Conservation (phyloP, 2,797 vertebrate species). For the Alcedo atthis region DNA sequence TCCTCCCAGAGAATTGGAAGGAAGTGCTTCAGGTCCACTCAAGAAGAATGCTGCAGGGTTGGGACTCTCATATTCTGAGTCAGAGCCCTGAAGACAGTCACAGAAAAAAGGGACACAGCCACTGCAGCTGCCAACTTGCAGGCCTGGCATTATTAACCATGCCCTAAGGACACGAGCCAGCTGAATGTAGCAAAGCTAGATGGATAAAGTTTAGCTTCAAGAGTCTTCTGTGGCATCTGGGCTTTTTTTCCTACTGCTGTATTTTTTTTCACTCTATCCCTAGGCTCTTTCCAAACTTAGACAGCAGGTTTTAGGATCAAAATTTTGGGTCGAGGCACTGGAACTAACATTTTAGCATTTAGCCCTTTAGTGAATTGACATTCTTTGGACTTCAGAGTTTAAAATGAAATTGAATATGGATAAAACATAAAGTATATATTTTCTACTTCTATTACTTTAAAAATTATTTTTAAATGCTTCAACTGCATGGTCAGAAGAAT, state of each 20-base stretch:
- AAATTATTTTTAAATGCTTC: neutral
- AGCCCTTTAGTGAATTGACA: neutral
- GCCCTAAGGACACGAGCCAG: fast-evolving
- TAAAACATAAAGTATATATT: neutral
- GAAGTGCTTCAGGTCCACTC: neutral
- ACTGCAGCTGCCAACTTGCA: neutral
- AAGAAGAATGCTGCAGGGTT: neutral
- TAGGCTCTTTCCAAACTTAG: neutral
- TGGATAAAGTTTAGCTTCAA: neutral
- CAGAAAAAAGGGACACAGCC: neutral
- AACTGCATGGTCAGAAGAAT: neutral
- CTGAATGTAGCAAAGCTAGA: neutral
- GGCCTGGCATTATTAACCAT: neutral
- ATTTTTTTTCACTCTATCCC: neutral
- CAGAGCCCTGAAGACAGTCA: neutral
- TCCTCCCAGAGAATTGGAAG: neutral
- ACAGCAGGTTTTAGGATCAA: neutral
- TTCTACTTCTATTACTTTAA: neutral
- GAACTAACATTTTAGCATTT: neutral
- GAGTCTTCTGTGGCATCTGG: neutral
- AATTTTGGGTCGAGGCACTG: neutral
- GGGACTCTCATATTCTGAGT: neutral
- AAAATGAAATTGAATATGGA: neutral
- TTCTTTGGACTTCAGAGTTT: neutral
- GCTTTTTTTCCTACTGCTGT: neutral